These are phyloP conservation scores for Columba janthina DNA, from an alignment of 2,113 vertebrate species.

Conservation along the genomic window DNA sequence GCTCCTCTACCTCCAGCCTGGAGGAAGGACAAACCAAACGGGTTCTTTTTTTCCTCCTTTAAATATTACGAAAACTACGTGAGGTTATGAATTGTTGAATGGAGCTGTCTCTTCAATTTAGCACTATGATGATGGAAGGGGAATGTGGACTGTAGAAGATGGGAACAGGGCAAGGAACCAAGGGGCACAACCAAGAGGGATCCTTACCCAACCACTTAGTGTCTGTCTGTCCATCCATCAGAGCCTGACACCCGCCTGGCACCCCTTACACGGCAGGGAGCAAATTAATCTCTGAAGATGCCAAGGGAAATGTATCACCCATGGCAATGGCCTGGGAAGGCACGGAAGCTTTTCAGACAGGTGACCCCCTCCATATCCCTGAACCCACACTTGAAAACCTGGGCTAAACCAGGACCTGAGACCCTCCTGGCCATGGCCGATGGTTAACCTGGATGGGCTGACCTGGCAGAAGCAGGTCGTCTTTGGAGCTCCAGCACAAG, in stretches of 20 bases:
- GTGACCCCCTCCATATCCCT: background rate
- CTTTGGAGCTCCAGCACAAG: background rate
- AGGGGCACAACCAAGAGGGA: background rate
- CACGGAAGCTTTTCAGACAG: background rate
- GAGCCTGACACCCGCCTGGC: background rate
- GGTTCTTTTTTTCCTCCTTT: background rate
- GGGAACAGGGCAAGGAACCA: background rate
- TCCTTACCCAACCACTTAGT: background rate
- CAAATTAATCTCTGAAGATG: background rate
- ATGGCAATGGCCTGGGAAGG: background rate
- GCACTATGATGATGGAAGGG: background rate
- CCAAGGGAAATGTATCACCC: background rate
- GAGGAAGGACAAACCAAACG: background rate
- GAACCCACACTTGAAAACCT: background rate
- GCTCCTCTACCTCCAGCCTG: background rate
- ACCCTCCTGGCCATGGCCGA: background rate
- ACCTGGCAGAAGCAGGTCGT: background rate
- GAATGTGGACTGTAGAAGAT: background rate
- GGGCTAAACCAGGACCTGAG: background rate
- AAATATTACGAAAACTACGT: background rate
- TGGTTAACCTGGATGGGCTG: background rate
- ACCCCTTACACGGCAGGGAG: rapidly evolving
- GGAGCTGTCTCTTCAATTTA: background rate
- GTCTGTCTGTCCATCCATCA: background rate
- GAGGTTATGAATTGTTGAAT: constrained; percentile 10